These are phyloP conservation scores for Temnothorax rugatulus DNA, from an alignment of 2,888 invertebrate species.

Conservation along the genomic window DNA sequence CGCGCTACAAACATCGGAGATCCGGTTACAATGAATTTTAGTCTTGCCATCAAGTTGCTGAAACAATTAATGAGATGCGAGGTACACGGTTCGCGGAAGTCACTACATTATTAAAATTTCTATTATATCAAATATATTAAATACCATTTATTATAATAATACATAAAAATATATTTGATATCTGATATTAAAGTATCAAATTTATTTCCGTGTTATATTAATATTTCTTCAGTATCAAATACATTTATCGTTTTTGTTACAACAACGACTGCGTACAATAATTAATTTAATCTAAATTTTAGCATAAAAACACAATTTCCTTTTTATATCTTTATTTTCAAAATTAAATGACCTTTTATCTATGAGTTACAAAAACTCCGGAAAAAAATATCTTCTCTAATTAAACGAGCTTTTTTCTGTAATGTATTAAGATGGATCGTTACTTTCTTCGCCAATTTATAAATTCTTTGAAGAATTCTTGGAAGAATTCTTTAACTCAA, in stretches of 20 bases:
- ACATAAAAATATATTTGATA: background rate
- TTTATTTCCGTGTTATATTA: background rate
- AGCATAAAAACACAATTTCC: background rate
- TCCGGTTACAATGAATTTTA: slow-evolving; percentile 46
- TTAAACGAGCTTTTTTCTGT: background rate
- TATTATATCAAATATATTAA: background rate
- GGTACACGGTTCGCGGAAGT: background rate
- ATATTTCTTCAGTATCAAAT: background rate
- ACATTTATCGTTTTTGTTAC: background rate
- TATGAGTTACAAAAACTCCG: background rate
- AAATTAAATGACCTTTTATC: background rate
- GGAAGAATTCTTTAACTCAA: background rate
- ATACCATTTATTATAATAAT: background rate
- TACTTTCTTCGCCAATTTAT: background rate
- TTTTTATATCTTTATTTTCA: background rate
- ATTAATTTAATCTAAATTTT: slow-evolving; percentile 23
- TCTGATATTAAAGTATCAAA: background rate
- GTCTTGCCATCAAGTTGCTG: slow-evolving; percentile 18
- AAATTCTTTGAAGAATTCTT: background rate
- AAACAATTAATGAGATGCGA: slow-evolving; percentile 40
- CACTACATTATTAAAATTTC: background rate
- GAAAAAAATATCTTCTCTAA: background rate
- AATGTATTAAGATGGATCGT: background rate
- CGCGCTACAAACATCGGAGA: slow-evolving; percentile 46
- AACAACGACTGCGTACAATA: background rate